Evolutionary conservation across 2,797 vertebrate genomes (phyloP).

Genomic region (Chrysocyon brachyurus): DNA sequence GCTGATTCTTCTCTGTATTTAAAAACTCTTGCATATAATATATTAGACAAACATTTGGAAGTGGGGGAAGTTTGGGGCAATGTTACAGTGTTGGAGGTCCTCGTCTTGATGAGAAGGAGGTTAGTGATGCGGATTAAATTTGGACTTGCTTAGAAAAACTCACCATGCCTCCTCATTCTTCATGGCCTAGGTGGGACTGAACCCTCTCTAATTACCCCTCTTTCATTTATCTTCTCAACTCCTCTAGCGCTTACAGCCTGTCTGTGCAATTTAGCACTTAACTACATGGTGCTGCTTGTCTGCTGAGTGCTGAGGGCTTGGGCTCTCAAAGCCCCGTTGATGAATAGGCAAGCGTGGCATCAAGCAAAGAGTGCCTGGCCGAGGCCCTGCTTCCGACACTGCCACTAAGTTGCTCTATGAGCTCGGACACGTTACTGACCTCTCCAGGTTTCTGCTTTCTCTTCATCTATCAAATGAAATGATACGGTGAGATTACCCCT

Average conservation of each 20-base stretch:
- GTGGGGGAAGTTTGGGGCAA: background rate
- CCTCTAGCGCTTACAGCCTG: background rate
- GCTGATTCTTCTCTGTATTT: background rate
- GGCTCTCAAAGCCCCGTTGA: background rate
- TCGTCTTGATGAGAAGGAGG: background rate
- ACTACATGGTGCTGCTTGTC: background rate
- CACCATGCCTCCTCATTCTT: background rate
- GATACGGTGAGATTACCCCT: background rate
- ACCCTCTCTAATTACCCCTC: background rate
- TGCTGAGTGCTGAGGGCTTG: background rate
- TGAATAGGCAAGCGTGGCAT: background rate
- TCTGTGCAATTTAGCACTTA: background rate
- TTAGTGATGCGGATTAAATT: background rate
- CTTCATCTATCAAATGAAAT: background rate
- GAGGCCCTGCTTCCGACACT: background rate
- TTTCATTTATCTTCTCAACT: background rate
- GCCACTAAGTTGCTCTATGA: background rate
- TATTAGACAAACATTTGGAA: background rate
- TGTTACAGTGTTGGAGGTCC: background rate
- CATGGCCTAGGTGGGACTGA: background rate
- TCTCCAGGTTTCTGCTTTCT: background rate
- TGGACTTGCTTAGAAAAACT: background rate
- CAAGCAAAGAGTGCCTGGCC: fast-evolving
- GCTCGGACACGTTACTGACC: background rate
- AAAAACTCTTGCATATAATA: background rate